phyloP scores from a whole-genome alignment of 2,797 vertebrate genomes.

The Pipistrellus pipistrellus region DNA sequence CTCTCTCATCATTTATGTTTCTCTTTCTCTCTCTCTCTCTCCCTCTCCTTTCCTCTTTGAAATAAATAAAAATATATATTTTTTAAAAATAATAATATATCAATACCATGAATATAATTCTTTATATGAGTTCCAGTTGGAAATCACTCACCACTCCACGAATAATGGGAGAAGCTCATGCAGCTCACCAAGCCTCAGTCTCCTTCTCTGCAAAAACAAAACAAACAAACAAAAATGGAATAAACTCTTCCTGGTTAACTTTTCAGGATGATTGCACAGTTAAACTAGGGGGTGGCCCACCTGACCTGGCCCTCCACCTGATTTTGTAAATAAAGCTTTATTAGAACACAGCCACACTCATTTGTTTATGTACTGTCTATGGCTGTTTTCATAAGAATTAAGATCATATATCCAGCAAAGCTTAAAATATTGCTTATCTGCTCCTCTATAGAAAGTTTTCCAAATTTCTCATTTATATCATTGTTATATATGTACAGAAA shows the following conservation, averaged over 20 bases:
- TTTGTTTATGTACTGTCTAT: neutral
- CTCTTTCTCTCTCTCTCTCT: too few relatives aligned
- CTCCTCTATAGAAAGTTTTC: neutral
- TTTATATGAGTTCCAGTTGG: neutral
- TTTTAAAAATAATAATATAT: neutral
- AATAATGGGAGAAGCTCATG: neutral
- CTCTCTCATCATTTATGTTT: too few relatives aligned
- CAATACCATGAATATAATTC: neutral
- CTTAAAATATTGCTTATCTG: neutral
- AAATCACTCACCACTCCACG: neutral
- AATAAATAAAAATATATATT: too few relatives aligned
- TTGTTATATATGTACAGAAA: neutral
- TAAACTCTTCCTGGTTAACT: neutral
- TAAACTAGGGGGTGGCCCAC: neutral
- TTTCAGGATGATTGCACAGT: neutral
- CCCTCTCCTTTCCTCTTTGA: too few relatives aligned
- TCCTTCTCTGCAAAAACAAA: neutral
- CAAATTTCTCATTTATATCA: neutral
- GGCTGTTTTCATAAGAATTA: neutral
- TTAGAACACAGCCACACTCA: neutral
- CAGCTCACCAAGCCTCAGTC: neutral
- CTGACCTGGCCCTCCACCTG: neutral
- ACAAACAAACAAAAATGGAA: neutral
- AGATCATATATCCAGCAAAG: neutral
- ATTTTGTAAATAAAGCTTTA: slow-evolving; percentile 50